phyloP scores from a whole-genome alignment of 1,140 invertebrate genomes.

The Copidosoma floridanum region DNA sequence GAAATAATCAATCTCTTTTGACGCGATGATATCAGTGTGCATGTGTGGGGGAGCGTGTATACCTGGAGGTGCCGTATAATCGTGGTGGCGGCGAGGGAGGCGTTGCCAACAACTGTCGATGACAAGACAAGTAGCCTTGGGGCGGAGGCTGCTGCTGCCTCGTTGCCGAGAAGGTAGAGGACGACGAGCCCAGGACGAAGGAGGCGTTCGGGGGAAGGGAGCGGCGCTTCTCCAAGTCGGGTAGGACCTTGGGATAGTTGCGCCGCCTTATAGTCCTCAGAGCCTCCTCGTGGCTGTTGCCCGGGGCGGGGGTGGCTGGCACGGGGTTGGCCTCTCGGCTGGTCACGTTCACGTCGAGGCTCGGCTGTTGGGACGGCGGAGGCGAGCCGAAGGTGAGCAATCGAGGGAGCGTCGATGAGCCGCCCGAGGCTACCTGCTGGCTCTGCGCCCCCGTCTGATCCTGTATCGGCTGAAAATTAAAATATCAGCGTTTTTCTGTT shows the following conservation, averaged over 20 bases:
- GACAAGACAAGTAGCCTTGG: background rate
- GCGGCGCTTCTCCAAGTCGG: slow-evolving; percentile 59
- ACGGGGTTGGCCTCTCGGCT: slow-evolving; percentile 51
- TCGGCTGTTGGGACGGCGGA: background rate
- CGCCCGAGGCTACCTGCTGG: background rate
- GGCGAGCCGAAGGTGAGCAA: slow-evolving; percentile 5
- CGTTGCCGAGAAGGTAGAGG: background rate
- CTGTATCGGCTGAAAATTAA: background rate
- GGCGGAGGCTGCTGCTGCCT: background rate
- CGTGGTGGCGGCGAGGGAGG: slow-evolving; percentile 47
- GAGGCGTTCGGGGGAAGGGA: slow-evolving; percentile 44
- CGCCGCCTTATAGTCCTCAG: slow-evolving; percentile 70
- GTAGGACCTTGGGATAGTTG: slow-evolving; percentile 80
- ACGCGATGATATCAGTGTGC: too few species aligned
- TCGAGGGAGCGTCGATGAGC: slow-evolving; percentile 3
- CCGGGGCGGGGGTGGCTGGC: slow-evolving; percentile 18
- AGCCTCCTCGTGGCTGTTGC: slow-evolving; percentile 66
- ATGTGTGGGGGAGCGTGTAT: background rate
- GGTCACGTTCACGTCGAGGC: slow-evolving; percentile 72
- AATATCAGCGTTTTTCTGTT: too few species aligned
- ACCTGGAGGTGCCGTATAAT: slow-evolving; percentile 41
- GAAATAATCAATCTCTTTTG: too few species aligned
- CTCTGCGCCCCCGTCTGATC: background rate
- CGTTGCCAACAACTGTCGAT: background rate
- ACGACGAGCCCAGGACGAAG: background rate